Base-by-base conservation (phyloP, 1,140 invertebrate genomes). In the Colletes gigas region DNA sequence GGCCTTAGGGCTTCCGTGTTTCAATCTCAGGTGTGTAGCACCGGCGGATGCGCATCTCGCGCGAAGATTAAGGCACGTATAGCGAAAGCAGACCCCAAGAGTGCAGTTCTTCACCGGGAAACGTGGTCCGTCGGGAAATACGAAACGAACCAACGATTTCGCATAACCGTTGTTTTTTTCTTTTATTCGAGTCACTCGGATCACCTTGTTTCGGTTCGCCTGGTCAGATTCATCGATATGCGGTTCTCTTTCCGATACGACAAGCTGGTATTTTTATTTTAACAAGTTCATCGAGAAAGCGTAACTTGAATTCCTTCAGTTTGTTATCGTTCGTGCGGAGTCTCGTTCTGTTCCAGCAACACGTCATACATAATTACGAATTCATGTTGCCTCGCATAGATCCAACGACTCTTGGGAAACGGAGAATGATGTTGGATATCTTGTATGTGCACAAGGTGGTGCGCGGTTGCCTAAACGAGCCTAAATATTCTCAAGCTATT, bases 1-100 rank as follows among this genome's bases (percentile, higher is more conserved):
- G 88, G 87, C 91, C 90, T 90, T 83, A 84, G 89, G 91, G 91
- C 90, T 92, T 92, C 90, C 91, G 90, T 89, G 90, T 91, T 89
- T 91, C 88, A 87, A 89, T 90, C 86, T 83, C 81, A 79, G 79
- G 69, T 67, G 68, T 66, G 73, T 78, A 88, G 74, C 55, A 82
- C 81, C 77, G 82, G 83, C 79, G 88, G 74, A 83, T 85, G 88
- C 84, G 87, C 84, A 89, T 87, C 9, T 88, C 86, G 74, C 75
- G 83, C 84, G 67, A 82, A 83, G 82, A 75, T 88, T 87, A 84
- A 85, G 85, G 74, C 67, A 74, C 78, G 85, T 87, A 82, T 80
- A 83, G 10, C n/a, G n/a, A n/a, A n/a, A n/a, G n/a, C n/a, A 68
- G 30, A 17, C 30, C 74, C 15, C 75, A 1, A 0, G 66, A 77